Evolutionary conservation across 2,797 vertebrate species (phyloP), one percentile per base, ranked within the genome.

Genomic region (Chaunax sp.): DNA sequence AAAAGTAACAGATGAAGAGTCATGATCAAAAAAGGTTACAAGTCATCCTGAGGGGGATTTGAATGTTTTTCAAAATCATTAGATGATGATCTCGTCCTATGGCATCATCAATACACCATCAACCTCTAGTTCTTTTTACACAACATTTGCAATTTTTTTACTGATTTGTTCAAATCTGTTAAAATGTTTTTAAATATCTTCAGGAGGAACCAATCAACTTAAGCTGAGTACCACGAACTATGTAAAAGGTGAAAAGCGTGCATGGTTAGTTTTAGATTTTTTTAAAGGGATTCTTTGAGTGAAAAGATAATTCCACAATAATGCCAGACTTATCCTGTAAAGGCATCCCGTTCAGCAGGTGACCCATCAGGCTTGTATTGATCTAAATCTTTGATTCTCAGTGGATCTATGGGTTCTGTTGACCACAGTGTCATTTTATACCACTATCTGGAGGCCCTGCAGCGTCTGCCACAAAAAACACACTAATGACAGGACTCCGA

Each of bases 391-490:
- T 67, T 5, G 2, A 10, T 64, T 51, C 18, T 70, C 45, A 44
- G 10, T 30, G 57, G 23, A 66, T 43, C 51, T 61, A 35, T 59
- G 33, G 33, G 57, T 51, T 64, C 28, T 56, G 69, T 49, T 64
- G 68, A 75, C 53, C 18, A 46, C 26, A 13, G 65, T 58, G 40
- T 87, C 71, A 64, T 28, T 43, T 19, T 66, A 85, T 25, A 54
- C 37, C 12, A 62, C 23, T n/a, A 59, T 35, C 16, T 59, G 46
- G 60, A 50, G 57, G 61, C 55, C 65, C 63, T 59, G 37, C 14
- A 37, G 51, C 15, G 0, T 51, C 51, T 38, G 57, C 60, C 52
- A 55, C 61, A 61, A 40, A 49, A 73, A 50, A 49, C 40, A 54
- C 55, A 38, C 50, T 41, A 59, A 35, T 28, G 20, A 37, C 61